Evolutionary conservation across 2,797 vertebrate genomes (phyloP), one percentile per base, ranked within the genome.

Genomic region (Intellagama lesueurii): DNA sequence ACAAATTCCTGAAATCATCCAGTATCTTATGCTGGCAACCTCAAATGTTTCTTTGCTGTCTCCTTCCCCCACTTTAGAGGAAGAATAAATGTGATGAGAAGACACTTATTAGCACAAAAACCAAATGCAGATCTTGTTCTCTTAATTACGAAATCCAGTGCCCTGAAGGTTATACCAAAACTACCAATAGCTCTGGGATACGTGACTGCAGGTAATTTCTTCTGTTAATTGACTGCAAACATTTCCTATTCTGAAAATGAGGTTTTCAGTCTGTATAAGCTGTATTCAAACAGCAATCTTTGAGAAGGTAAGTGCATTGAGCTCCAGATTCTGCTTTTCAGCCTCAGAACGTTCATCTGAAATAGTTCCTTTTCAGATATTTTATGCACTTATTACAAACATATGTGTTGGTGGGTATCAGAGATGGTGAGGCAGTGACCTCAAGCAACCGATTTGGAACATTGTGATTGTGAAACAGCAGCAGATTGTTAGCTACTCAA

Each of bases 171-270:
- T 98, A 95, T 95, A 96, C 3, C 44, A 97, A 92, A 93, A 94
- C 95, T 49, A 96, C 94, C 8, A 96, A 94, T 0, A 82, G 91
- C 0, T 95, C 90, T 1, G 97, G 97, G 1, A 87, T 90, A 75
- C 94, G 91, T 30, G 97, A 97, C 92, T 99, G 99, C 98, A 98
- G 96, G 98, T 98, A 97, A 72, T 47, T 64, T 44, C 7, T 85
- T 79, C 47, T 28, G 4, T 19, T 81, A 86, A 73, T 85, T 78
- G 22, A 30, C 11, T 0, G 0, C 35, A 0, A 72, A 64, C 69
- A 7, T 0, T 68, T 0, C 30, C 84, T 66, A 75, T 16, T 0
- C 4, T 32, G 2, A 87, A 89, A n/a, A 24, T 87, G 5, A 90
- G 56, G 32, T 81, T 1, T 0, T 70, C 75, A 1, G 64, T 56